Percentiles rank a stretch among this genome's conserved stretches.
phyloP scores from a whole-genome alignment of 2,797 vertebrate species.

The Hemibagrus guttatus region DNA sequence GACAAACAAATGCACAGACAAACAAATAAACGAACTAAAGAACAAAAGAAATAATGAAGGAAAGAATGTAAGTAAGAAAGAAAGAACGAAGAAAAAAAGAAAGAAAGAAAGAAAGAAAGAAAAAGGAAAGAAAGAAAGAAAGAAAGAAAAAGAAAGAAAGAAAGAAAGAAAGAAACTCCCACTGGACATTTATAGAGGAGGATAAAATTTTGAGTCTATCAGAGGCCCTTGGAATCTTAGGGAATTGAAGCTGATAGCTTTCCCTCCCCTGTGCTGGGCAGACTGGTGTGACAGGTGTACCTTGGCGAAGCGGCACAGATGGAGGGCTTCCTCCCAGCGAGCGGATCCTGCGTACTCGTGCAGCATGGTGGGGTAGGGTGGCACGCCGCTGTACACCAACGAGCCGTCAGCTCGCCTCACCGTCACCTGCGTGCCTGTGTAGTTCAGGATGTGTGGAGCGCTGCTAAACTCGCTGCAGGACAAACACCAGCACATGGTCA shows the following conservation, averaged over 20 bases:
- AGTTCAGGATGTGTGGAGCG: slow-evolving; percentile 84
- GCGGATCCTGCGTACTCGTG: slow-evolving; percentile 81
- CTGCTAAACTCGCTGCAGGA: slow-evolving; percentile 84
- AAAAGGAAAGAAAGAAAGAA: no score
- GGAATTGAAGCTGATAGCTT: neutral
- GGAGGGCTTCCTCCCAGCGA: slow-evolving; percentile 88
- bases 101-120: no score
- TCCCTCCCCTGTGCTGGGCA: neutral
- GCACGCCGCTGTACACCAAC: slow-evolving; percentile 80
- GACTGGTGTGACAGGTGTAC: slow-evolving; percentile 61
- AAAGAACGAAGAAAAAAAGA: no score
- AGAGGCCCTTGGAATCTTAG: neutral
- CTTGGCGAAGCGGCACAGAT: slow-evolving; percentile 92
- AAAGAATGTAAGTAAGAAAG: neutral
- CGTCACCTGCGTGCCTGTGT: slow-evolving; percentile 83
- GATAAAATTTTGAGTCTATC: neutral
- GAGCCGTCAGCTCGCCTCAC: slow-evolving; percentile 90
- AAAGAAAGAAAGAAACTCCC: neutral
- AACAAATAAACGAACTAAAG: no score
- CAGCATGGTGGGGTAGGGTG: slow-evolving; percentile 85
- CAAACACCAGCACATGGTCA: neutral
- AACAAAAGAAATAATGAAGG: neutral
- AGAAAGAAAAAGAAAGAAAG: no score
- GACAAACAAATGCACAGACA: neutral
- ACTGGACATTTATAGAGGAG: neutral